Evolutionary conservation across 2,797 vertebrate species (phyloP).

Genomic region (Sus cebifrons): DNA sequence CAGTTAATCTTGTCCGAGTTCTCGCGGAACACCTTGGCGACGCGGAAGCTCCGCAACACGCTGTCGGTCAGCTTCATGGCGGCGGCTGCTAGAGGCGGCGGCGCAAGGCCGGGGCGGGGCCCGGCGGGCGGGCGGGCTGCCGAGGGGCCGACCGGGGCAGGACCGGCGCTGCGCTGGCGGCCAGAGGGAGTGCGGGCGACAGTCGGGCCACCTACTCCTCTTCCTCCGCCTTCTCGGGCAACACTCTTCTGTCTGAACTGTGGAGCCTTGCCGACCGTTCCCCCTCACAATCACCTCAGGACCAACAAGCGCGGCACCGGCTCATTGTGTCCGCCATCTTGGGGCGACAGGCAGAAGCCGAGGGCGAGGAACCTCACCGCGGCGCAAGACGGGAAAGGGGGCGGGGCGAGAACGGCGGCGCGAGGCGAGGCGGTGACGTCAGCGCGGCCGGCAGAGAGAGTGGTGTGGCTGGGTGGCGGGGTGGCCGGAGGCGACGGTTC

Average conservation of each 20-base stretch:
- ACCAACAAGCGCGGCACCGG: constrained; percentile 71
- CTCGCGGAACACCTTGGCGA: constrained; percentile 99
- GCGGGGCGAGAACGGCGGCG: background rate
- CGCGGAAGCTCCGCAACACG: constrained; percentile 99
- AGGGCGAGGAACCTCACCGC: constrained; percentile 53
- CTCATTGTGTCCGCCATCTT: constrained; percentile 93
- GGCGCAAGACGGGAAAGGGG: constrained; percentile 64
- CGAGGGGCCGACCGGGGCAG: background rate
- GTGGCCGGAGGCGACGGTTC: background rate
- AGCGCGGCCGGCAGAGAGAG: background rate
- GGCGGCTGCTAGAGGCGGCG: constrained; percentile 75
- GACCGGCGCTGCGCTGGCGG: background rate
- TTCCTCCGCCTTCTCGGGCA: background rate
- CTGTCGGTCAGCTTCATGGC: constrained; percentile 99
- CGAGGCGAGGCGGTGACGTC: constrained; percentile 62
- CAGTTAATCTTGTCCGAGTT: constrained; percentile 99
- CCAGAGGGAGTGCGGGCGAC: background rate
- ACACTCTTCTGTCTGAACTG: background rate
- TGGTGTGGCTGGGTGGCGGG: fast-evolving
- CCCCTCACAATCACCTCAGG: constrained; percentile 67
- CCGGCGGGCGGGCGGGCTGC: constrained; percentile 70
- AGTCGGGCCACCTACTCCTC: background rate
- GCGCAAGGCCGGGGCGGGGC: constrained; percentile 79
- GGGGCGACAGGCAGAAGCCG: constrained; percentile 70
- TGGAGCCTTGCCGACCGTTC: background rate